A percentile compares a stretch with the other conserved stretches of the same genome.
Evolutionary conservation across 2,113 vertebrate genomes (phyloP).

Genomic region (Strix uralensis): DNA sequence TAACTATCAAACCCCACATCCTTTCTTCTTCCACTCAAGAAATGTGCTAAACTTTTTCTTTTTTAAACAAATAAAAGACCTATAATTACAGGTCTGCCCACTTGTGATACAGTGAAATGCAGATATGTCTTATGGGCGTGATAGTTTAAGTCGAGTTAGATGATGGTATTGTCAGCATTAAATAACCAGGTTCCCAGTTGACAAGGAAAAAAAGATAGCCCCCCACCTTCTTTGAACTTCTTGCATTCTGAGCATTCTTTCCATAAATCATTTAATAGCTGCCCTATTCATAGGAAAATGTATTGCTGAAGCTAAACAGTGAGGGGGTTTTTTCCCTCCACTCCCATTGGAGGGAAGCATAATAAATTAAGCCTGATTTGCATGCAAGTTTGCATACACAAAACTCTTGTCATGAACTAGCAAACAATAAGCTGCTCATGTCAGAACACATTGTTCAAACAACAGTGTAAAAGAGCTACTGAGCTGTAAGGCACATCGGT

Average conservation of each 20-base stretch:
- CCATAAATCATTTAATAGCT: conserved; percentile 33
- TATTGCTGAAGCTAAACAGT: background rate
- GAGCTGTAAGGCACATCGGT: background rate
- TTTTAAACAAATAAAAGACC: background rate
- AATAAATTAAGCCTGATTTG: conserved; percentile 52
- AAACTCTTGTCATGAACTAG: conserved; percentile 14
- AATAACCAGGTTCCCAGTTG: background rate
- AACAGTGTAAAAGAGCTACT: background rate
- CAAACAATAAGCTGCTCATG: conserved; percentile 21
- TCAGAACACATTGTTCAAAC: conserved; percentile 20
- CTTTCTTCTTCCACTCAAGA: background rate
- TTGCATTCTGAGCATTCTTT: conserved; percentile 43
- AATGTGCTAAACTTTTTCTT: background rate
- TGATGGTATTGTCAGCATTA: background rate
- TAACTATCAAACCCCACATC: background rate
- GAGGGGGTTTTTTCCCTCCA: background rate
- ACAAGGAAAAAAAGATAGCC: background rate
- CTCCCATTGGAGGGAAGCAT: conserved; percentile 4
- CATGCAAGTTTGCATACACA: conserved; percentile 63
- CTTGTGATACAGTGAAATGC: background rate
- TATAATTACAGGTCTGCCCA: background rate
- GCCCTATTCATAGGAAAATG: conserved; percentile 55
- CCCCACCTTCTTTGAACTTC: background rate
- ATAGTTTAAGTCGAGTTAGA: background rate
- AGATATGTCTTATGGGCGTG: background rate